phyloP scores from a whole-genome alignment of 2,113 vertebrate species.

The Ptyas mucosa region DNA sequence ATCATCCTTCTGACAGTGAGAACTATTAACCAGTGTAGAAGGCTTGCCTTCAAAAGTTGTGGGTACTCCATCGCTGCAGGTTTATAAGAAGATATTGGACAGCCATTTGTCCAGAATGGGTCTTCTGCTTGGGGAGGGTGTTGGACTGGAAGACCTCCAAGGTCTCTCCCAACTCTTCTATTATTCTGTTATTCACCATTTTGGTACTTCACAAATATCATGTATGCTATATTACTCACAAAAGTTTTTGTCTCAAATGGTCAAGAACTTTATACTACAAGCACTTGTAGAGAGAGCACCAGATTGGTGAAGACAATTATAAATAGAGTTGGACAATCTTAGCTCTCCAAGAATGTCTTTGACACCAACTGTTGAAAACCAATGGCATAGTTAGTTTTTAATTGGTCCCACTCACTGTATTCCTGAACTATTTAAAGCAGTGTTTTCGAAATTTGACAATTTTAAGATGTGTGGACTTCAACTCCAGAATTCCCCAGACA shows the following conservation, averaged over 20 bases:
- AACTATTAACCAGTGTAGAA: neutral
- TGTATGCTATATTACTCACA: neutral
- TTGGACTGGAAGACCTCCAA: neutral
- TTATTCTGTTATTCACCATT: neutral
- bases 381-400: neutral
- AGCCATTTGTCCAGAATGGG: neutral
- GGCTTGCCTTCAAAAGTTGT: neutral
- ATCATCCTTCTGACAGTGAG: neutral
- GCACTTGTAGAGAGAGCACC: neutral
- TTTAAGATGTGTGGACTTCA: neutral
- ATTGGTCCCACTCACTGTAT: neutral
- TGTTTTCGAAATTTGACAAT: neutral
- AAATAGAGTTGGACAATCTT: neutral
- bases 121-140: neutral
- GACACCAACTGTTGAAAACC: neutral
- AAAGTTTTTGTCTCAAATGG: neutral
- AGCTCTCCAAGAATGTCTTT: neutral
- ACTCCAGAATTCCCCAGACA: neutral
- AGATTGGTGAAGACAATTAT: neutral
- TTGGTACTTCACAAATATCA: neutral
- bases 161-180: neutral
- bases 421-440: neutral
- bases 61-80: neutral
- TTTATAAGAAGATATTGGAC: neutral
- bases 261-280: neutral